phyloP scores from a whole-genome alignment of 2,797 vertebrate species.

The Manis pentadactyla region DNA sequence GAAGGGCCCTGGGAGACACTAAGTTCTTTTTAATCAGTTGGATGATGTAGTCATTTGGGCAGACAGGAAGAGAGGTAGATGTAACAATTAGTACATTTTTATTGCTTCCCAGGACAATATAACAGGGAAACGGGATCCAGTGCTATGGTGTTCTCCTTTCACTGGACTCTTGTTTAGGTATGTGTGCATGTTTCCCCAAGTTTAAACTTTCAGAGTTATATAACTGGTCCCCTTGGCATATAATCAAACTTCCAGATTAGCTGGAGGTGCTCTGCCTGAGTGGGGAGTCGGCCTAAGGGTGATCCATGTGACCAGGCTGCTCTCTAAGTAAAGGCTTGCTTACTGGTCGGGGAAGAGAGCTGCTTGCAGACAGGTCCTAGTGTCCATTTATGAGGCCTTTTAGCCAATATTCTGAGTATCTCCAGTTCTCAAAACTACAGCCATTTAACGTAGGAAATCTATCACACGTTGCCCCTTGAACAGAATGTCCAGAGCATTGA shows the following conservation, averaged over 20 bases:
- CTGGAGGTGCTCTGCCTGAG: conserved; percentile 61
- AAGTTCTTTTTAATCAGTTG: neutral
- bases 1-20: neutral
- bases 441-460: neutral
- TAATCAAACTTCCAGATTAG: conserved; percentile 84
- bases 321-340: conserved; percentile 48
- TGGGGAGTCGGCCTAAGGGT: conserved; percentile 67
- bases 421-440: neutral
- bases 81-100: neutral
- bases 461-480: neutral
- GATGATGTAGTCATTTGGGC: neutral
- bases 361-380: neutral
- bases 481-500: neutral
- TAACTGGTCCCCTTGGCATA: conserved; percentile 86
- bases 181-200: conserved; percentile 73
- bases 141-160: neutral
- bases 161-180: neutral
- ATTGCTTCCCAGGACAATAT: conserved; percentile 76
- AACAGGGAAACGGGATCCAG: neutral
- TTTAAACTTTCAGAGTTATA: conserved; percentile 85
- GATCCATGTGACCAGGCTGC: conserved; percentile 70
- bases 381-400: neutral
- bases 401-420: neutral
- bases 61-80: neutral
- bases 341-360: neutral